Conservation (phyloP, 2,888 invertebrate species). For the Drosophila parthenogenetica region DNA sequence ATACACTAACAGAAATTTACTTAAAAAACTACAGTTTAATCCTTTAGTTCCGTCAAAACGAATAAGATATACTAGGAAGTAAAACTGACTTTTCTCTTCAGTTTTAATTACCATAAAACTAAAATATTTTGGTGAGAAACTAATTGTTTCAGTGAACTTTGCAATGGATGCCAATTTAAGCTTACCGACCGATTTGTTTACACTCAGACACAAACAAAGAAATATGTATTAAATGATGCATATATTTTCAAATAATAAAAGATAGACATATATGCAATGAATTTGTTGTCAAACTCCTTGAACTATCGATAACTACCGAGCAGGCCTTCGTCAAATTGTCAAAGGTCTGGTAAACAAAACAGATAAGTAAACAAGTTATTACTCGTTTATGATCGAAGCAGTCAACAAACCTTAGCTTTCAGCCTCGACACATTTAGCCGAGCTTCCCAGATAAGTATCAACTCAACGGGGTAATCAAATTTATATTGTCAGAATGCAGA, state of each 20-base stretch:
- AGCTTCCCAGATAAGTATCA: constrained; percentile 15
- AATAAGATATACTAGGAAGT: too few species aligned
- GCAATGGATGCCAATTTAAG: too few species aligned
- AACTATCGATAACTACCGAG: background rate
- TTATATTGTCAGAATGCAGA: constrained; percentile 43
- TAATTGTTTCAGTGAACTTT: too few species aligned
- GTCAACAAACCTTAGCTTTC: constrained; percentile 30
- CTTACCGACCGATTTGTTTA: too few species aligned
- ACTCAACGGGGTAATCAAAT: constrained; percentile 4
- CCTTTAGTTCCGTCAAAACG: too few species aligned
- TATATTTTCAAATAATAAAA: background rate
- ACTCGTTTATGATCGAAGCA: constrained; percentile 24
- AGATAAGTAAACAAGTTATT: background rate
- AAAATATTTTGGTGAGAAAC: too few species aligned
- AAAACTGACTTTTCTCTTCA: too few species aligned
- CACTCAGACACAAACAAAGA: too few species aligned
- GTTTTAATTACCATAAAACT: too few species aligned
- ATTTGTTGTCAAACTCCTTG: background rate
- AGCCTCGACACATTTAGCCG: constrained; percentile 32
- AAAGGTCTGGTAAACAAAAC: constrained; percentile 6
- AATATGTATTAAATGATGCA: background rate
- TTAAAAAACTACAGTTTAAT: too few species aligned
- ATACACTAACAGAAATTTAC: background rate
- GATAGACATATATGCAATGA: background rate
- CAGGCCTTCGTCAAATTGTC: constrained; percentile 27